phyloP scores from a whole-genome alignment of 1,140 invertebrate species.

The Orchestia grillus region DNA sequence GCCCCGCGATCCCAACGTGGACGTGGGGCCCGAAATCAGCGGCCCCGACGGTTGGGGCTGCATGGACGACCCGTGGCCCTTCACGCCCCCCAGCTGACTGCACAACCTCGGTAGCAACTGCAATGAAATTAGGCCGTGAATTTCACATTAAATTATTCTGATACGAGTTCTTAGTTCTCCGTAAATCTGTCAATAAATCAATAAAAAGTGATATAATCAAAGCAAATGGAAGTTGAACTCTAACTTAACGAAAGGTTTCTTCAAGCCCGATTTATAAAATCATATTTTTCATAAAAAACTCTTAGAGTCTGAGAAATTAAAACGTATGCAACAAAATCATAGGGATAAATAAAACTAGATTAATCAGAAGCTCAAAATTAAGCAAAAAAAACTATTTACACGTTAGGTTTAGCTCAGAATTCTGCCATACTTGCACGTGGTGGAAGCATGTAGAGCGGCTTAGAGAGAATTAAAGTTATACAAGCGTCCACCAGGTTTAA shows the following conservation, averaged over 20 bases:
- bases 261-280: neutral
- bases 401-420: neutral
- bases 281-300: neutral
- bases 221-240: neutral
- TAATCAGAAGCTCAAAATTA: neutral
- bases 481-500: no score
- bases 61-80: slow-evolving; percentile 65
- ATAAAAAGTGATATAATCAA: neutral
- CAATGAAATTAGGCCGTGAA: slow-evolving; percentile 46
- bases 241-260: neutral
- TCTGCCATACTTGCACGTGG: neutral
- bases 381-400: neutral
- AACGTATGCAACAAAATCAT: neutral
- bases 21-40: slow-evolving; percentile 66
- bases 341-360: neutral
- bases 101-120: slow-evolving; percentile 68
- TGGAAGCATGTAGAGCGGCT: no score
- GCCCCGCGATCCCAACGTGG: slow-evolving; percentile 67
- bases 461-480: no score
- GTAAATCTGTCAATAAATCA: neutral
- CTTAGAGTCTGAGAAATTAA: neutral
- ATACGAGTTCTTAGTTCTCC: neutral
- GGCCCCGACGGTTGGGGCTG: slow-evolving; percentile 65
- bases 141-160: neutral
- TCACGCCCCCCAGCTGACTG: slow-evolving; percentile 65